Base-by-base conservation (phyloP, 2,113 vertebrate species). In the Chrysochloris asiatica region DNA sequence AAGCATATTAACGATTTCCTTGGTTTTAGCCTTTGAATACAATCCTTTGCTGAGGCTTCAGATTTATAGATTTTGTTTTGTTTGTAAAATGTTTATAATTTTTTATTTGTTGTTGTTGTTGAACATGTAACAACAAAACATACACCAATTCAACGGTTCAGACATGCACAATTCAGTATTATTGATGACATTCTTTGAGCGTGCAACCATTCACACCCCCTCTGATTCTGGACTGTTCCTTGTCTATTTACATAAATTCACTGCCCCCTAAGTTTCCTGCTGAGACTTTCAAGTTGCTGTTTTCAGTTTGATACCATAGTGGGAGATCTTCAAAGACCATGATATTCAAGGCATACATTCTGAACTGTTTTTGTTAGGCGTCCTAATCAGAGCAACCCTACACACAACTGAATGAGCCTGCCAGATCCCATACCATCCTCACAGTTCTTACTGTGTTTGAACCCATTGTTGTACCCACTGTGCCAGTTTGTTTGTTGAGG, bases 1-100 rank as follows among this genome's bases (percentile, higher is more conserved):
- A 6, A 30, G 19, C 14, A 0, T 0, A 9, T 50, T 7, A 33
- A 41, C 41, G 26, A 0, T 33, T 52, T 78, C n/a, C 43, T 48
- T 36, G 24, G 21, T 26, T 28, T 80, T 13, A 33, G 24, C 30
- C 16, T 41, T 4, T 59, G 89, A 21, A 43, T n/a, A 3, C 71
- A 52, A 1, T n/a, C n/a, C n/a, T n/a, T n/a, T n/a, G n/a, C n/a
- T n/a, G n/a, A n/a, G n/a, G 43, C 54, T n/a, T 33, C 33, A 52
- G 63, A n/a, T 76, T 63, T 85, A 24, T 52, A 67, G 0, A 13
- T 50, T 75, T 50, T 77, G 61, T 17, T 14, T 65, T 65, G 30
- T 65, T 65, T 65, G 14, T 63, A 63, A 63, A 28, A 24, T 59
- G 36, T 17, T 67, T n/a, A 56, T 56, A 56, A 16, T 36, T 17